Evolutionary conservation across 1,140 invertebrate genomes (phyloP), one percentile per base, ranked within the genome.

Genomic region (Branchinecta lindahli): DNA sequence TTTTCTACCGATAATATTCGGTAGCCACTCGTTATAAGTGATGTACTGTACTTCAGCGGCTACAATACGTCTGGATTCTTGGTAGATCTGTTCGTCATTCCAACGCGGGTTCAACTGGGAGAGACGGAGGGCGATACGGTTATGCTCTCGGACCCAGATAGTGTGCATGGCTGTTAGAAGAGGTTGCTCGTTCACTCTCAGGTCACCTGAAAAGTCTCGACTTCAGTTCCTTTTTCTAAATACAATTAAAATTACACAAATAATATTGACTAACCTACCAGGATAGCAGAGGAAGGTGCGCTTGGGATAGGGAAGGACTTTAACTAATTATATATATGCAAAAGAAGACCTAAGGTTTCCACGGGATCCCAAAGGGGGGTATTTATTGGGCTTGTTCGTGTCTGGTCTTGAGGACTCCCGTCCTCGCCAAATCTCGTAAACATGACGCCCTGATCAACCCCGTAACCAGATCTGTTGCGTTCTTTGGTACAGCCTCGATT

Each of bases 41-140:
- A 87, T 85, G 75, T 86, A 84, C 73, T 87, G 85, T 72, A 86
- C 78, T 83, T 80, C 73, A 12, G 80, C 81, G 9, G 75, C 77
- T 8, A 80, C 75, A 44, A 81, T 78, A 15, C 78, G 70, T 46
- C 79, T 68, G 8, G 77, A 71, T 73, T 81, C 79, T 75, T 81
- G 77, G 73, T 74, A 81, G 8, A 80, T 18, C 12, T 73, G 73
- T 73, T 85, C 82, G 47, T 83, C 82, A 71, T 77, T 78, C 83
- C 83, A 84, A 70, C 79, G 78, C 5, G 81, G 81, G 75, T 84
- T 84, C 15, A 83, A 72, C 46, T 72, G 70, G 20, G 74, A 66
- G 0, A 84, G 74, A 61, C 76, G 76, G 33, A 73, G 72, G 6
- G 82, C 83, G 46, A 84, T 76, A 33, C 80, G 74, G 73, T 84